A percentile compares a stretch with the other conserved stretches of the same genome.
phyloP scores from a whole-genome alignment of 2,113 vertebrate genomes.

The Xiphias gladius region DNA sequence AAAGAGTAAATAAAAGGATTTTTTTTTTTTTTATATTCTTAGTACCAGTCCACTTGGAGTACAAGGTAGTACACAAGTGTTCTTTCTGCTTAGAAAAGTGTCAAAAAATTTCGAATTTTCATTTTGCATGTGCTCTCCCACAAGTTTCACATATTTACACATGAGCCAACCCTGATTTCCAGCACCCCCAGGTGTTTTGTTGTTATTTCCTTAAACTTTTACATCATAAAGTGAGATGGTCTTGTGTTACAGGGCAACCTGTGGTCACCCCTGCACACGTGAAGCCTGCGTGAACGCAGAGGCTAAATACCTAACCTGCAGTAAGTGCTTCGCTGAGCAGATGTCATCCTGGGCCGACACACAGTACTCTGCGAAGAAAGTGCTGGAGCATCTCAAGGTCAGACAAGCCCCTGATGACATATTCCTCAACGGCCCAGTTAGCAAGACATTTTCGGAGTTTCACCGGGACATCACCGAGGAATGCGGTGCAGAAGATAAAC shows the following conservation, averaged over 20 bases:
- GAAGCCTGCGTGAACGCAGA: neutral
- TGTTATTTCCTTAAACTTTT: neutral
- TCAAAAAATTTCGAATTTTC: neutral
- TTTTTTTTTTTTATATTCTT: too few species aligned
- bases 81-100: neutral
- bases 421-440: slow-evolving; percentile 32
- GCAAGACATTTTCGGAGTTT: slow-evolving; percentile 63
- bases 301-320: neutral
- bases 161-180: neutral
- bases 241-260: slow-evolving; percentile 21
- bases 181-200: neutral
- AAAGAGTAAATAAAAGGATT: neutral
- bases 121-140: neutral
- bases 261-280: neutral
- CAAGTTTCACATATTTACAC: neutral
- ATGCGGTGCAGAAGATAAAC: slow-evolving; percentile 57
- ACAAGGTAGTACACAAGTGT: too few species aligned
- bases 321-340: slow-evolving; percentile 1
- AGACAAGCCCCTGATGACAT: slow-evolving; percentile 1
- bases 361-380: slow-evolving; percentile 45
- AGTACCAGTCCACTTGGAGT: neutral
- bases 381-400: slow-evolving; percentile 43
- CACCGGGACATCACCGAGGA: slow-evolving; percentile 67
- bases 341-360: slow-evolving; percentile 60
- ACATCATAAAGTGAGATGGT: neutral